Percentiles rank a stretch among this genome's conserved stretches.
These are phyloP conservation scores for Phocides pigmalion DNA, from an alignment of 1,140 invertebrate genomes.

Conservation along the genomic window DNA sequence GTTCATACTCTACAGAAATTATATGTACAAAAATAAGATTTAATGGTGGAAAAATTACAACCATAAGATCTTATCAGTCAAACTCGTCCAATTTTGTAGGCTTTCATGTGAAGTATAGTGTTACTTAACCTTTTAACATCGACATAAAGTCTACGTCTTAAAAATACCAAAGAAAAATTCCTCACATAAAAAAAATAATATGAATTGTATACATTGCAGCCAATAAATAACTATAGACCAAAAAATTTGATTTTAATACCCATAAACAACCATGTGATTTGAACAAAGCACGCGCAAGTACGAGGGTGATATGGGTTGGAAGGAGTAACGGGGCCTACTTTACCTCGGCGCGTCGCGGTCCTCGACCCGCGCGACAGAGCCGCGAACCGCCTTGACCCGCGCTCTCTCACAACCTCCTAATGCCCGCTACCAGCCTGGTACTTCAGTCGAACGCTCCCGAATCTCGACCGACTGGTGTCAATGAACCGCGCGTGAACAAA, in stretches of 20 bases:
- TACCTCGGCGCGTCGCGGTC: constrained; percentile 59
- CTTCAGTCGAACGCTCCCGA: constrained; percentile 46
- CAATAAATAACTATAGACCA: too few species aligned
- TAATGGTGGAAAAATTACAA: too few species aligned
- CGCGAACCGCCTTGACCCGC: constrained; percentile 67
- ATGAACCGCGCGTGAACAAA: constrained; percentile 32
- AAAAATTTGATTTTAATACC: neutral
- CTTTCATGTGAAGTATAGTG: too few species aligned
- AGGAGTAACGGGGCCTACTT: constrained; percentile 68
- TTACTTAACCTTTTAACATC: neutral
- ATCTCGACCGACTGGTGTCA: constrained; percentile 40
- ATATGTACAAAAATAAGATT: too few species aligned
- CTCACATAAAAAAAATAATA: neutral
- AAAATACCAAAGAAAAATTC: neutral
- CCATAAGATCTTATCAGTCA: too few species aligned
- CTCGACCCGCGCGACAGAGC: constrained; percentile 61
- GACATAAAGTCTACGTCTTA: neutral
- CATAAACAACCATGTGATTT: neutral
- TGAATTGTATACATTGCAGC: too few species aligned
- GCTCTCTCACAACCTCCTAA: constrained; percentile 62
- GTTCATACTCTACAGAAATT: too few species aligned
- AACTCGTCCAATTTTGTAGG: too few species aligned
- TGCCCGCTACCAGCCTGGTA: constrained; percentile 58
- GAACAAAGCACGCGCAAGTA: constrained; percentile 39
- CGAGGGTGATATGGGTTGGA: constrained; percentile 56